Percentiles rank a stretch among this genome's conserved stretches.
Evolutionary conservation across 2,888 invertebrate genomes (phyloP).

Genomic region (Shargacucullia verbasci): DNA sequence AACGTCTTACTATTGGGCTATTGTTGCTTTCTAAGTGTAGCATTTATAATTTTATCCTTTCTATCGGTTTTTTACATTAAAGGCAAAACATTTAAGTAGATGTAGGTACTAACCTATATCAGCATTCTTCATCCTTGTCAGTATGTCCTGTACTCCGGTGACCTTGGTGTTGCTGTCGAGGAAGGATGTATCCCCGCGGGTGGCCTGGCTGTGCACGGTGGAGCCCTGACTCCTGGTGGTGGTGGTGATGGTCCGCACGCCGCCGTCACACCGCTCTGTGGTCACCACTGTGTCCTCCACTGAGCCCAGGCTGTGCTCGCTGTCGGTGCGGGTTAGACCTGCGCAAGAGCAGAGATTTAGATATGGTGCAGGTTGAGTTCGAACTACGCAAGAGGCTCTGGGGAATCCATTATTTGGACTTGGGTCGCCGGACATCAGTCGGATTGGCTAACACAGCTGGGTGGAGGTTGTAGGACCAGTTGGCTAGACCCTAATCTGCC

Average conservation of each 20-base stretch:
- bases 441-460: too few species aligned
- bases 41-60: too few species aligned
- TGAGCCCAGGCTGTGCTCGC: constrained; percentile 81
- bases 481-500: too few species aligned
- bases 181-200: constrained; percentile 88
- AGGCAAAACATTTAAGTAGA: too few species aligned
- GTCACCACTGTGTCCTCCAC: constrained; percentile 73
- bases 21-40: too few species aligned
- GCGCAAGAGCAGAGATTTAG: not conserved
- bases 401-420: too few species aligned
- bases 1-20: too few species aligned
- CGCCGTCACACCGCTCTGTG: constrained; percentile 65
- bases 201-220: constrained; percentile 48
- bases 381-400: too few species aligned
- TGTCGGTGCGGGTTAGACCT: constrained; percentile 79
- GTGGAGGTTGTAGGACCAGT: too few species aligned
- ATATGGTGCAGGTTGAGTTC: not conserved
- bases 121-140: constrained; percentile 93
- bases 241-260: constrained; percentile 67
- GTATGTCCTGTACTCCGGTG: constrained; percentile 92
- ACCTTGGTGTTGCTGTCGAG: constrained; percentile 92
- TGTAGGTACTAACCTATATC: constrained; percentile 88
- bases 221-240: constrained; percentile 55
- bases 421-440: too few species aligned
- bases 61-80: too few species aligned